Evolutionary conservation across 1,140 invertebrate species (phyloP).

Genomic region (Myzus persicae): DNA sequence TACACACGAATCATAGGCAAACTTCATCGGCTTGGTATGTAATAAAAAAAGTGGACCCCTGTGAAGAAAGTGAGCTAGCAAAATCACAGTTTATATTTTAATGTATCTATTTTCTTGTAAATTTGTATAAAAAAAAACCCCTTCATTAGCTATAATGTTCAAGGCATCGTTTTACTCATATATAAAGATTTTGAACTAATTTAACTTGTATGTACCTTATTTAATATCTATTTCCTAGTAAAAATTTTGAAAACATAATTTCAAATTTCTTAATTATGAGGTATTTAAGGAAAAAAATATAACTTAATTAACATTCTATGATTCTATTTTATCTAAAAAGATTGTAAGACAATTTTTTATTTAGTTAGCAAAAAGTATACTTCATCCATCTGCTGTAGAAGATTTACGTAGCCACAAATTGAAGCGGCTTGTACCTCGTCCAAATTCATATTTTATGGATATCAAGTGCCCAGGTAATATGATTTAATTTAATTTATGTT

Average conservation of each 20-base stretch:
- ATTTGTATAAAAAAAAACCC: no score
- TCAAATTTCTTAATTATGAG: no score
- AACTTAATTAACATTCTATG: background rate
- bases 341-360: conserved; percentile 62
- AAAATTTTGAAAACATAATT: no score
- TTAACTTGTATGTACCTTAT: background rate
- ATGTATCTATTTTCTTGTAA: no score
- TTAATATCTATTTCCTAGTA: background rate
- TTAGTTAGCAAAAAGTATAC: conserved; percentile 94
- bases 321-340: background rate
- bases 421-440: conserved; percentile 97
- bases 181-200: background rate
- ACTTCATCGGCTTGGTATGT: no score
- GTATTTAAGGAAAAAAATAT: no score
- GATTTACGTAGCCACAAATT: conserved; percentile 93
- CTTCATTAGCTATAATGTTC: no score
- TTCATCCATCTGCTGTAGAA: conserved; percentile 91
- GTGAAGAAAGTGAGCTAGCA: no score
- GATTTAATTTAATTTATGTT: background rate
- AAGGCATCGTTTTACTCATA: no score
- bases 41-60: background rate
- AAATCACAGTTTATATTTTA: background rate
- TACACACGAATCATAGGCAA: no score
- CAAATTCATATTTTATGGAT: conserved; percentile 99
- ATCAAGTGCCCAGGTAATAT: conserved; percentile 87